Evolutionary conservation across 2,113 vertebrate genomes (phyloP).

Genomic region (Corythoichthys haematopterus): DNA sequence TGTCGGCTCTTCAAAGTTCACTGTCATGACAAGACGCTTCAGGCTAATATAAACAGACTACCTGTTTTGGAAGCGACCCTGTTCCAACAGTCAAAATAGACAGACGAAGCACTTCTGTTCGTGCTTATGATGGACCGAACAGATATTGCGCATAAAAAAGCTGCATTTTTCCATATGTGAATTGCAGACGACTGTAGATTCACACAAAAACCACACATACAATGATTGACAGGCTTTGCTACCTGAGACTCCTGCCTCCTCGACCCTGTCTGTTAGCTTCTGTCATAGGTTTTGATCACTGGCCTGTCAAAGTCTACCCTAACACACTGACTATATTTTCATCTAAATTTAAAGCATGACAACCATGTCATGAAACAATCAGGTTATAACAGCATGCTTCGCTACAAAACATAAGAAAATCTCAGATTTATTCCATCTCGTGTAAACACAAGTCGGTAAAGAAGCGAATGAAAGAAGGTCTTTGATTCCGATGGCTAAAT

Average conservation of each 20-base stretch:
- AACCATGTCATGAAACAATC: background rate
- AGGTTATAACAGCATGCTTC: background rate
- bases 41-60: slow-evolving; percentile 15
- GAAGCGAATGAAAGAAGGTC: slow-evolving; percentile 69
- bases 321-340: background rate
- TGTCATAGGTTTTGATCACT: slow-evolving; percentile 84
- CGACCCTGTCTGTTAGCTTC: slow-evolving; percentile 36
- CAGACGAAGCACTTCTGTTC: slow-evolving; percentile 22
- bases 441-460: slow-evolving; percentile 24
- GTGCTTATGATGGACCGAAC: slow-evolving; percentile 49
- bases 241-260: slow-evolving; percentile 54
- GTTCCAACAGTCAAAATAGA: slow-evolving; percentile 38
- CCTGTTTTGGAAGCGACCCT: slow-evolving; percentile 31
- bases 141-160: slow-evolving; percentile 28
- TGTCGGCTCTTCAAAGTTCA: slow-evolving; percentile 17
- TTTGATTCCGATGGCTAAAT: slow-evolving; percentile 67
- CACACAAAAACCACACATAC: slow-evolving; percentile 5
- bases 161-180: slow-evolving; percentile 22
- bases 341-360: background rate
- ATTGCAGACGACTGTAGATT: slow-evolving; percentile 18
- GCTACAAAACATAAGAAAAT: background rate
- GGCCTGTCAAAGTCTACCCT: slow-evolving; percentile 77
- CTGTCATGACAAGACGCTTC: slow-evolving; percentile 21
- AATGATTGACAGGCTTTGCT: slow-evolving; percentile 63
- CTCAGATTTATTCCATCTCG: background rate